Conservation (phyloP, 2,888 invertebrate genomes). For the Plutella xylostella region DNA sequence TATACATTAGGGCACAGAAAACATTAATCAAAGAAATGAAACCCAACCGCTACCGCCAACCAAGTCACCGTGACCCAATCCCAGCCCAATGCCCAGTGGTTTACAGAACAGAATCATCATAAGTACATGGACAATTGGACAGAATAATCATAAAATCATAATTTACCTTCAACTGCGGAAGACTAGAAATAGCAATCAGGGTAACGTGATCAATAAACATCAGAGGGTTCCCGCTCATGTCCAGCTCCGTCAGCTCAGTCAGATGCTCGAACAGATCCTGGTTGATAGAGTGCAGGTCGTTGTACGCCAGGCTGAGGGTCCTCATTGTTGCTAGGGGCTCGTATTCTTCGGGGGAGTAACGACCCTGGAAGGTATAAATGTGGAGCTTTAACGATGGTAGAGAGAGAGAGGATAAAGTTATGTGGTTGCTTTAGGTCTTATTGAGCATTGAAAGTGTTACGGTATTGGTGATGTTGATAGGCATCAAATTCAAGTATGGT, state of each 20-base stretch:
- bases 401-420: too few species aligned
- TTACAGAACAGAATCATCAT: not conserved
- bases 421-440: too few species aligned
- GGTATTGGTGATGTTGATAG: not conserved
- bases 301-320: constrained; percentile 75
- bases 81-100: not conserved
- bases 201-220: constrained; percentile 73
- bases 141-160: not conserved
- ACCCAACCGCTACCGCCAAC: too few species aligned
- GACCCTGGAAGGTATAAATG: constrained; percentile 64
- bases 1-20: not conserved
- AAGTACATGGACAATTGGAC: not conserved
- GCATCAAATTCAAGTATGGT: not conserved
- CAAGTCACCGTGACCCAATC: not conserved
- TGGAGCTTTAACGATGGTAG: too few species aligned
- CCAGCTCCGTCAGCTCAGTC: constrained; percentile 73
- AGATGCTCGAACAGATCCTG: constrained; percentile 82
- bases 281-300: constrained; percentile 77
- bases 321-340: constrained; percentile 71
- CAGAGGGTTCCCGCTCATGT: constrained; percentile 81
- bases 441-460: not conserved
- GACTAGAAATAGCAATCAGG: constrained; percentile 73
- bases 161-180: constrained; percentile 73
- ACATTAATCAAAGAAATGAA: too few species aligned
- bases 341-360: constrained; percentile 65